Percentiles rank a stretch among this genome's conserved stretches.
Conservation (phyloP, 2,113 vertebrate species). For the Nannospalax galili region DNA sequence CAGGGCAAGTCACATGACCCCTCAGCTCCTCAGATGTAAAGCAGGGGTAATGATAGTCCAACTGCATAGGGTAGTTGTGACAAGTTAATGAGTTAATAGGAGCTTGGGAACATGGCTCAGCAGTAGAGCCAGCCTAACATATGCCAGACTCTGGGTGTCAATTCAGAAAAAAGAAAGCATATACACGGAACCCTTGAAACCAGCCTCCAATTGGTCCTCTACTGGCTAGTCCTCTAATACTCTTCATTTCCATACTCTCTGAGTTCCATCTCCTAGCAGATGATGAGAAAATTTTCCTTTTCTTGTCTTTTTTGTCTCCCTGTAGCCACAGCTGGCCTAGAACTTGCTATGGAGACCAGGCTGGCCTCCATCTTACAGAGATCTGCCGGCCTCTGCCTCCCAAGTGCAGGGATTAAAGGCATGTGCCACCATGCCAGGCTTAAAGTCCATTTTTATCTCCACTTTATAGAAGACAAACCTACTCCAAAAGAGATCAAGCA, state of each 20-base stretch:
- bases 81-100: neutral
- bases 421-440: no score
- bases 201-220: neutral
- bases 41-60: neutral
- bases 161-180: neutral
- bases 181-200: neutral
- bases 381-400: no score
- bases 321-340: no score
- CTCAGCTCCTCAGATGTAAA: neutral
- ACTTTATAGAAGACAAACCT: neutral
- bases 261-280: no score
- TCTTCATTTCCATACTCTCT: constrained; percentile 1
- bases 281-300: no score
- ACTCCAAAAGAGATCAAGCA: neutral
- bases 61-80: neutral
- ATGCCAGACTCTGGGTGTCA: neutral
- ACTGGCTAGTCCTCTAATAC: neutral
- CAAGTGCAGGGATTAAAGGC: no score
- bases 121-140: neutral
- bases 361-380: no score
- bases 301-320: no score
- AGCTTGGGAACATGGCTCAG: neutral
- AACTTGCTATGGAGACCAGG: no score
- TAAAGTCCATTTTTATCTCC: neutral
- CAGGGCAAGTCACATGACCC: neutral